A percentile compares a stretch with the other conserved stretches of the same genome.
Conservation (phyloP, 1,140 invertebrate genomes). For the Eumaeus atala region DNA sequence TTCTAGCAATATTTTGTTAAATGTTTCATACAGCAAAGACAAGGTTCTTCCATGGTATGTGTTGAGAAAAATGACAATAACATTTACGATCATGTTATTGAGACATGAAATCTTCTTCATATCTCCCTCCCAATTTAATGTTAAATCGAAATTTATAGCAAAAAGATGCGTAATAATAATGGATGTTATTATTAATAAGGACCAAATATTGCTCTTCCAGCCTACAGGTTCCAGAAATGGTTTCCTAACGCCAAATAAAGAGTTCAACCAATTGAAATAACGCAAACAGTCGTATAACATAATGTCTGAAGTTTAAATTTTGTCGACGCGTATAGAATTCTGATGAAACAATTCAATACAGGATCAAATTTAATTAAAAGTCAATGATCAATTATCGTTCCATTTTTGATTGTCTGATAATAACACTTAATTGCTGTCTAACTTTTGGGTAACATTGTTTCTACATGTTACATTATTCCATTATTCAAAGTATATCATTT, state of each 20-base stretch:
- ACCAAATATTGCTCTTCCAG: slow-evolving; percentile 24
- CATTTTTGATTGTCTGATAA: background rate
- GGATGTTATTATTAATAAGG: slow-evolving; percentile 19
- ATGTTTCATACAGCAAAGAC: slow-evolving; percentile 26
- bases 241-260: slow-evolving; percentile 37
- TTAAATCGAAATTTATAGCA: slow-evolving; percentile 19
- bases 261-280: slow-evolving; percentile 33
- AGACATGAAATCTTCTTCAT: slow-evolving; percentile 32
- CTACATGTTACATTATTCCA: background rate
- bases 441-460: background rate
- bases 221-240: slow-evolving; percentile 23
- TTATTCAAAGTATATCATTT: background rate
- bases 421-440: background rate
- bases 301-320: slow-evolving; percentile 1
- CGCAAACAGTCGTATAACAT: slow-evolving; percentile 47
- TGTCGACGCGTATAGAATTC: no score
- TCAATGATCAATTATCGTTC: no score
- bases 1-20: slow-evolving; percentile 29
- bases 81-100: slow-evolving; percentile 38
- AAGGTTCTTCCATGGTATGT: slow-evolving; percentile 23
- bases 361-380: background rate
- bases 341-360: background rate
- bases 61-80: slow-evolving; percentile 34
- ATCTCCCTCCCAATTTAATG: slow-evolving; percentile 30
- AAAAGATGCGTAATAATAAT: slow-evolving; percentile 18